phyloP scores from a whole-genome alignment of 1,140 invertebrate species.

The Cherax quadricarinatus region DNA sequence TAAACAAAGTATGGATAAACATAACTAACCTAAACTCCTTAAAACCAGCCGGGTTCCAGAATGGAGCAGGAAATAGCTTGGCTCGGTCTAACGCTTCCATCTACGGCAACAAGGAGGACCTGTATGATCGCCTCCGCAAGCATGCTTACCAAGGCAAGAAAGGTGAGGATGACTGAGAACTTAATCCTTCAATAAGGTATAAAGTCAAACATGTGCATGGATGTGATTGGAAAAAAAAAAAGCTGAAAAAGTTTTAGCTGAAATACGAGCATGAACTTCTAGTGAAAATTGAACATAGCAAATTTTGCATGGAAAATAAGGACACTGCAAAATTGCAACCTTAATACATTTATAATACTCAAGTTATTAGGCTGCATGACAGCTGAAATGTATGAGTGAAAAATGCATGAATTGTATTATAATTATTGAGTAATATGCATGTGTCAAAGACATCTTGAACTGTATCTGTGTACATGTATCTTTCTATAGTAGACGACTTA shows the following conservation, averaged over 20 bases:
- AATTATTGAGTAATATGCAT: slow-evolving; percentile 33
- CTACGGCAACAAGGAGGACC: slow-evolving; percentile 96
- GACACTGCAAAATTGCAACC: not conserved
- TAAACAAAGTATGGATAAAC: not conserved
- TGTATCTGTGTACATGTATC: slow-evolving; percentile 4
- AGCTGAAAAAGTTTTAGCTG: not conserved
- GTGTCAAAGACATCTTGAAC: slow-evolving; percentile 12
- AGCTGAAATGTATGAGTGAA: slow-evolving; percentile 5
- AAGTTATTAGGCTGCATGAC: not conserved
- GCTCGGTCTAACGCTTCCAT: slow-evolving; percentile 94
- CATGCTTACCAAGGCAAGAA: slow-evolving; percentile 97
- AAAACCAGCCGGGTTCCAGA: slow-evolving; percentile 70
- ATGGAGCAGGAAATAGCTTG: slow-evolving; percentile 77
- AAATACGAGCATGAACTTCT: slow-evolving; percentile 3
- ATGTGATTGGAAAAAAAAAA: slow-evolving; percentile 8
- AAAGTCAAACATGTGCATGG: slow-evolving; percentile 46
- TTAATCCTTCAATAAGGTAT: slow-evolving; percentile 95
- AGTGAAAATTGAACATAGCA: not conserved
- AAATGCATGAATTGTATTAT: slow-evolving; percentile 54
- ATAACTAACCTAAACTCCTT: slow-evolving; percentile 46
- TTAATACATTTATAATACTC: not conserved
- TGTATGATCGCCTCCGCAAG: slow-evolving; percentile 95
- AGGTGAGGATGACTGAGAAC: slow-evolving; percentile 76
- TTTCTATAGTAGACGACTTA: not conserved
- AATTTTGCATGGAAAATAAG: not conserved